Evolutionary conservation across 2,797 vertebrate genomes (phyloP).

Genomic region (Dicrostonyx torquatus): DNA sequence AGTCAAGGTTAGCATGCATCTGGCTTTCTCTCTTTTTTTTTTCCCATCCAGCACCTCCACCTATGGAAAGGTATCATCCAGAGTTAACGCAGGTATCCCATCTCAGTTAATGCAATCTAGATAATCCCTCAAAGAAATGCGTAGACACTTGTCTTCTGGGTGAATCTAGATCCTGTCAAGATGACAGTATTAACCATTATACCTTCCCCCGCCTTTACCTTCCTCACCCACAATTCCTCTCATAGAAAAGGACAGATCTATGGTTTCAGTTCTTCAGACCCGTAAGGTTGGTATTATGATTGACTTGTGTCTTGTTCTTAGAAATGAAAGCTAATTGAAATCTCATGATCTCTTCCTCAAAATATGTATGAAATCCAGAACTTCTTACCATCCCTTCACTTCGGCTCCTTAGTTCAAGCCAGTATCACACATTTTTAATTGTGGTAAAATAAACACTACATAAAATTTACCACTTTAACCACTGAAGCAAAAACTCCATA

Average conservation of each 20-base stretch:
- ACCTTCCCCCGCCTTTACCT: not conserved
- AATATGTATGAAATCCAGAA: not conserved
- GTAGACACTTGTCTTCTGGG: not conserved
- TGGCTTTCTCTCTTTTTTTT: not conserved
- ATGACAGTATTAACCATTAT: not conserved
- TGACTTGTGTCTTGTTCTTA: conserved; percentile 1
- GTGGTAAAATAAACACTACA: not conserved
- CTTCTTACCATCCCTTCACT: not conserved
- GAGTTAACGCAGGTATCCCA: too few species aligned
- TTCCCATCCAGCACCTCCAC: not conserved
- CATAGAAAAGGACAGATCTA: not conserved
- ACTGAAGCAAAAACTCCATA: not conserved
- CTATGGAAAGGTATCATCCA: not conserved
- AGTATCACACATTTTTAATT: not conserved
- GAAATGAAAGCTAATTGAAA: conserved; percentile 38
- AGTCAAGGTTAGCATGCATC: not conserved
- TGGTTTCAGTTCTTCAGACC: not conserved
- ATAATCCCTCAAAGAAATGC: not conserved
- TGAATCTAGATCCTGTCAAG: not conserved
- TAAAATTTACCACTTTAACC: not conserved
- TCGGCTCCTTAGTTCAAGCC: not conserved
- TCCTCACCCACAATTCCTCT: not conserved
- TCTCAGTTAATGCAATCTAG: not conserved
- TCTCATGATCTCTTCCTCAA: not conserved
- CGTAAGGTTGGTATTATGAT: not conserved